Base-by-base conservation (phyloP, 1,140 invertebrate species). In the Muscidifurax raptorellus region DNA sequence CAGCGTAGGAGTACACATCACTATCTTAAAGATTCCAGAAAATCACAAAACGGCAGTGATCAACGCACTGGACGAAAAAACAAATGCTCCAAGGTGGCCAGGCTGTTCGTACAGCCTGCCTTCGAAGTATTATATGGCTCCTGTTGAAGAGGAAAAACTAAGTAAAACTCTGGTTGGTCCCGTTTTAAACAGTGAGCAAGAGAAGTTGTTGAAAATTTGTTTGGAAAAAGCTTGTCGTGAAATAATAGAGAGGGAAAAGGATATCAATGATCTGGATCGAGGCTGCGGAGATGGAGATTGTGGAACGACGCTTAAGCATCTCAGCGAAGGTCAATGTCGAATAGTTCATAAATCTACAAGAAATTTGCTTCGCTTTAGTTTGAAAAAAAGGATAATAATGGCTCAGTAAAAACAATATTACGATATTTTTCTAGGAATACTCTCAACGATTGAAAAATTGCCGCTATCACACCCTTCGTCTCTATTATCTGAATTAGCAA, bases 231-330 rank as follows among this genome's bases (percentile, higher is more conserved):
- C 94, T 15, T 94, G 94, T 59, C 83, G 93, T 40, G 91, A 89
- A 7, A 86, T 97, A 36, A 92, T 95, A 25, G 87, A 93, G 27
- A 92, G 94, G 52, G 95, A 96, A 89, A 87, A 91, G 1, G 85
- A 93, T 10, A 91, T 97, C 1, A 97, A 98, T 90, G 90, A 92
- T 32, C 89, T 98, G 22, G 97, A 98, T 89, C 94, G 94, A 0
- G 95, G 95, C 7, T 95, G 96, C 89, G 97, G 97, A 2, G 97
- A 98, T 90, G 96, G 96, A 0, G 97, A 98, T 89, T 97, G 96
- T 91, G 97, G 97, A 5, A 94, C 94, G 0, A 97, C 97, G 0
- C 90, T 97, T 18, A 94, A 94, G 72, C 93, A 94, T 79, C 95
- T 97, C 69, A 95, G 95, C 13, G 90, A 94, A 87, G 94, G 95